Conservation (phyloP, 1,140 invertebrate species). For the Drosophila subpulchrella region DNA sequence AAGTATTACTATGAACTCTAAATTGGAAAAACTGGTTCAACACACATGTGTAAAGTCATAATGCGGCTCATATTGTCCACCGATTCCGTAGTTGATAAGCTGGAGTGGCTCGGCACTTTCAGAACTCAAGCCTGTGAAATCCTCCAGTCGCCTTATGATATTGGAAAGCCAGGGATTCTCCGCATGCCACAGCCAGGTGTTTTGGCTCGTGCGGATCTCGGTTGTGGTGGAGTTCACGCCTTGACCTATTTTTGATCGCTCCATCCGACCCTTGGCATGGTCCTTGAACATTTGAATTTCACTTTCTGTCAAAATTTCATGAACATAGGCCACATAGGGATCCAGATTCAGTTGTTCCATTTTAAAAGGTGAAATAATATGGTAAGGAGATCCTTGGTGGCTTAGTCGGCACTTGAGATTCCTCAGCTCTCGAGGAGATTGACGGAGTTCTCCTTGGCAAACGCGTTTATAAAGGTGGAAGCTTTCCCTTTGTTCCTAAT, state of each 20-base stretch:
- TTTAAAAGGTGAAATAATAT: constrained; percentile 94
- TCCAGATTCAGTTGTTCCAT: constrained; percentile 94
- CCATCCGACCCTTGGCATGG: constrained; percentile 91
- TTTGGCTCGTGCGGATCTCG: constrained; percentile 96
- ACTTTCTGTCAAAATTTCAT: constrained; percentile 87
- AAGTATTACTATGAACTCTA: neutral
- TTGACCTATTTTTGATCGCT: constrained; percentile 89
- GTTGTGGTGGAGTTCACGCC: constrained; percentile 86
- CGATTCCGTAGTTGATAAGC: constrained; percentile 89
- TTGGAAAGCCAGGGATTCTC: constrained; percentile 89
- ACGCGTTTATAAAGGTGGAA: constrained; percentile 90
- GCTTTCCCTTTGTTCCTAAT: constrained; percentile 22
- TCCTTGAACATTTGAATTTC: constrained; percentile 92
- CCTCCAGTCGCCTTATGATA: constrained; percentile 85
- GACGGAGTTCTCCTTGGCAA: constrained; percentile 91
- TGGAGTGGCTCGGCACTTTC: constrained; percentile 89
- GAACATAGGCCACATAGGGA: constrained; percentile 94
- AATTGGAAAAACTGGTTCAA: neutral
- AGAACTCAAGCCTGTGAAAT: constrained; percentile 93
- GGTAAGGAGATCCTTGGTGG: constrained; percentile 89
- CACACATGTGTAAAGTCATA: constrained; percentile 89
- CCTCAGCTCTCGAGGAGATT: constrained; percentile 46
- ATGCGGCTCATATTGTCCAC: constrained; percentile 91
- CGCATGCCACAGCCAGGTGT: constrained; percentile 95
- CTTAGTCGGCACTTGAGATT: constrained; percentile 90